Evolutionary conservation across 2,888 invertebrate genomes (phyloP).

Genomic region (Macrophya alboannulata): DNA sequence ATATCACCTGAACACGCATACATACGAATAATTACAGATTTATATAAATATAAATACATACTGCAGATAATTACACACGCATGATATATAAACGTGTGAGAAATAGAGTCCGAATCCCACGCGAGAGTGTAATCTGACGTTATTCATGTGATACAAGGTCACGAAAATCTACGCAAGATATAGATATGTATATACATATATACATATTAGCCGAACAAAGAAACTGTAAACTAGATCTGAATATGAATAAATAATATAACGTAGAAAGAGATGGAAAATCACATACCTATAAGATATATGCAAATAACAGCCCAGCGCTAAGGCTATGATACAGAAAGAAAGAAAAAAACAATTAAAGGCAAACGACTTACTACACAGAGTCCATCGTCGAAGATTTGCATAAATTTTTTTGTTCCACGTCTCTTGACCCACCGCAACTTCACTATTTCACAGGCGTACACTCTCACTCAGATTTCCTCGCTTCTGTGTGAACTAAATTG

Average conservation of each 20-base stretch:
- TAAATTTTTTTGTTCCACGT: background rate
- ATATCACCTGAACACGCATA: background rate
- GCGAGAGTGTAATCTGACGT: slow-evolving; percentile 1
- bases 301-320: background rate
- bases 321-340: background rate
- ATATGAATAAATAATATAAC: background rate
- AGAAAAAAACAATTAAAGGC: background rate
- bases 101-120: background rate
- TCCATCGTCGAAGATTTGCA: background rate
- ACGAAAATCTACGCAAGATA: slow-evolving; percentile 13
- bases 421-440: background rate
- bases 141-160: slow-evolving; percentile 27
- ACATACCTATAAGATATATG: background rate
- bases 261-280: background rate
- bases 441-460: background rate
- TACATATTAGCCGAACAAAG: background rate
- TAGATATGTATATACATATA: no score
- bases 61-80: background rate
- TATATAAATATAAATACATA: no score
- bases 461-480: background rate
- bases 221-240: slow-evolving; percentile 8
- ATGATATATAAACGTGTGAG: background rate
- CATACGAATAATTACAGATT: background rate
- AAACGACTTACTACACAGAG: background rate
- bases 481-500: background rate